phyloP scores from a whole-genome alignment of 2,797 vertebrate species.

The Poecilia wingei region DNA sequence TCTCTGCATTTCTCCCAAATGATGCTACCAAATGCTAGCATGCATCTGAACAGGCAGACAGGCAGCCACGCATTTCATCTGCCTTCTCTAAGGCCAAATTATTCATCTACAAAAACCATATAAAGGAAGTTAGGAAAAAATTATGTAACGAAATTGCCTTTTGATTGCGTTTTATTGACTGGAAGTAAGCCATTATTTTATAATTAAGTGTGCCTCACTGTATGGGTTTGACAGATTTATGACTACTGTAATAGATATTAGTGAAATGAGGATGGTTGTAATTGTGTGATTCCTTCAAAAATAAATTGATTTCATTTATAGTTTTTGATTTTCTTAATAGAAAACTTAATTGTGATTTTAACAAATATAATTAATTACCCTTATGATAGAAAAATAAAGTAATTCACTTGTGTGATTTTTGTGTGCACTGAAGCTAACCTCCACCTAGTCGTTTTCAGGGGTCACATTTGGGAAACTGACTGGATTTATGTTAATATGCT shows the following conservation, averaged over 20 bases:
- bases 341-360: neutral
- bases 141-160: neutral
- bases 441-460: constrained; percentile 14
- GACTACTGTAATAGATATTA: constrained; percentile 21
- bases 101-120: constrained; percentile 6
- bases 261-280: constrained; percentile 10
- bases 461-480: constrained; percentile 41
- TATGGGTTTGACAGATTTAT: constrained; percentile 43
- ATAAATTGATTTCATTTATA: neutral
- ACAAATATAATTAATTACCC: constrained; percentile 2
- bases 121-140: neutral
- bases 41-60: constrained; percentile 33
- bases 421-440: neutral
- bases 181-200: constrained; percentile 33
- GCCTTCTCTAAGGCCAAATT: constrained; percentile 27
- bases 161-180: constrained; percentile 20
- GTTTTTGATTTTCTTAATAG: constrained; percentile 17
- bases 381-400: neutral
- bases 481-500: constrained; percentile 51
- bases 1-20: constrained; percentile 57
- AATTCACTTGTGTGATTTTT: constrained; percentile 13
- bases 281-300: neutral
- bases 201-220: constrained; percentile 40
- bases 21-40: constrained; percentile 65
- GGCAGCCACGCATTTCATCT: constrained; percentile 59